These are phyloP conservation scores for Centropus bengalensis DNA, from an alignment of 2,113 vertebrate species.

Conservation along the genomic window DNA sequence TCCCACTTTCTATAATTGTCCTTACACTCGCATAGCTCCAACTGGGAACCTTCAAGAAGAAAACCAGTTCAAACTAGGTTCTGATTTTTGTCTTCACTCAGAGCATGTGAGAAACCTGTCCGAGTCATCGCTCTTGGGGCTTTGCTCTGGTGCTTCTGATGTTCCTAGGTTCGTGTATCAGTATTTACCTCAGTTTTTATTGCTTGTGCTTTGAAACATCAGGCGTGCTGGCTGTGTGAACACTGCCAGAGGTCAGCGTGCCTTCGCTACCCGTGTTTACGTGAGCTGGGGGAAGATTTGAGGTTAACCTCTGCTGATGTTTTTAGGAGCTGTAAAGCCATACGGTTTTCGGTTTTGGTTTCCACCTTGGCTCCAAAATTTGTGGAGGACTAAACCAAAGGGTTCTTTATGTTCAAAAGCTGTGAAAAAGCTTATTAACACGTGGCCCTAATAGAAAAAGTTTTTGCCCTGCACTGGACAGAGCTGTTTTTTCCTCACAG, in stretches of 20 bases:
- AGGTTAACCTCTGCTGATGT: constrained; percentile 20
- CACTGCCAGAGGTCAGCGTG: neutral
- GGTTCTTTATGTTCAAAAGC: constrained; percentile 38
- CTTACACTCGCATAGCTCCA: neutral
- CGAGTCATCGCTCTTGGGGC: fast-evolving
- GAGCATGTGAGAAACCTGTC: neutral
- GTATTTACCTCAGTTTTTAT: neutral
- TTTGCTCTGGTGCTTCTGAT: neutral
- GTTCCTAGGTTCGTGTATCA: neutral
- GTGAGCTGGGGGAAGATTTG: neutral
- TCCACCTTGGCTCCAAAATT: neutral
- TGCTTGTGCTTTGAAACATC: neutral
- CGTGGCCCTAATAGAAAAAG: neutral
- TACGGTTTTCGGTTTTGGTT: neutral
- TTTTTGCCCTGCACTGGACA: neutral
- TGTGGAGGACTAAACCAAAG: neutral
- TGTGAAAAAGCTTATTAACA: constrained; percentile 47
- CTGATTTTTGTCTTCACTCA: neutral
- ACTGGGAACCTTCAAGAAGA: neutral
- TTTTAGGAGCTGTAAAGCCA: constrained; percentile 21
- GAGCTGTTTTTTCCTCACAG: neutral
- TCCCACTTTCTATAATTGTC: neutral
- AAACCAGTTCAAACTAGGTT: neutral
- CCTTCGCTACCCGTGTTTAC: neutral
- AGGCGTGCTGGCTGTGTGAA: neutral